Percentiles rank a stretch among this genome's conserved stretches.
phyloP scores from a whole-genome alignment of 2,888 invertebrate species.

The Girardia tigrina region DNA sequence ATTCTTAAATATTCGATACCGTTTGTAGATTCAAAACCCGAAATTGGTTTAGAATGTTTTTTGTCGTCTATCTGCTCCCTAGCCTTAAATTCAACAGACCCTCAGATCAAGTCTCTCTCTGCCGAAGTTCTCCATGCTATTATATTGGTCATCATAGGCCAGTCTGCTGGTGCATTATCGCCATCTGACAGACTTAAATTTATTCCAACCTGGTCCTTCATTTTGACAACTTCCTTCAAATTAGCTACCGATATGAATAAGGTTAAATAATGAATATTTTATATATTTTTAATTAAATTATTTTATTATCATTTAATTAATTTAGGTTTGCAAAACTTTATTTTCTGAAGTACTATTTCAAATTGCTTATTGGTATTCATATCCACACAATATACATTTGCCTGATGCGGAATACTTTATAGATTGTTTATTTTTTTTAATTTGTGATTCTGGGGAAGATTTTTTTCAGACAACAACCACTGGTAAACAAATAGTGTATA shows the following conservation, averaged over 20 bases:
- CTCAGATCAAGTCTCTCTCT: background rate
- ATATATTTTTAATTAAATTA: background rate
- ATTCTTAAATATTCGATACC: background rate
- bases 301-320: background rate
- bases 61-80: background rate
- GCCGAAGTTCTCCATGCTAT: background rate
- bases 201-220: background rate
- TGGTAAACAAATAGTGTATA: background rate
- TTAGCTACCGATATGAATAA: constrained; percentile 18
- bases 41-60: background rate
- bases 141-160: background rate
- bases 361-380: background rate
- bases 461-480: background rate
- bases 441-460: background rate
- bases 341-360: background rate
- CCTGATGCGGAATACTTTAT: background rate
- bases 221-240: background rate
- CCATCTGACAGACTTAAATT: background rate
- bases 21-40: background rate
- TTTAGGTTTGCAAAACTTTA: background rate
- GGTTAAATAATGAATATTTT: background rate
- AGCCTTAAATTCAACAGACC: background rate
- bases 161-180: background rate
- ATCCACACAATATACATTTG: background rate
- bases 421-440: background rate